phyloP scores from a whole-genome alignment of 2,888 invertebrate species.

The Shargacucullia verbasci region DNA sequence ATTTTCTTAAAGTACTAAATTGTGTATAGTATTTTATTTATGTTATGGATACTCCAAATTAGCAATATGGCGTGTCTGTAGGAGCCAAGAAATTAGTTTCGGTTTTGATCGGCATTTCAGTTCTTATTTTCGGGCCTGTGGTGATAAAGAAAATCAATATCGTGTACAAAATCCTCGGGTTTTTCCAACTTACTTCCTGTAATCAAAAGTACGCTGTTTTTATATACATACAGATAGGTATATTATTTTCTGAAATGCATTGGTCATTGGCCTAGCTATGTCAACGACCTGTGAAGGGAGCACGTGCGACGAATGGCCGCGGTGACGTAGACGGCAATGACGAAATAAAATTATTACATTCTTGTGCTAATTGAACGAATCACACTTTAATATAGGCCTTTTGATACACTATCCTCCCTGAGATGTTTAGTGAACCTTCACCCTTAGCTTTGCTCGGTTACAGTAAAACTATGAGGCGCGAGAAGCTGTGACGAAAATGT shows the following conservation, averaged over 20 bases:
- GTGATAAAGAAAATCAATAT: not conserved
- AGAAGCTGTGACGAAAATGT: not conserved
- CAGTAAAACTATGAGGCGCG: not conserved
- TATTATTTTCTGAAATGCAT: conserved; percentile 47
- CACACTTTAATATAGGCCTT: not conserved
- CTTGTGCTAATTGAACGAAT: conserved; percentile 33
- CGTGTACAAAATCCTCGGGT: not conserved
- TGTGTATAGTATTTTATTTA: too few species aligned
- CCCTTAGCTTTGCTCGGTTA: not conserved
- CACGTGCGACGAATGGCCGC: conserved; percentile 62
- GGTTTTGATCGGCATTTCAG: too few species aligned
- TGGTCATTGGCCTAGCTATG: conserved; percentile 63
- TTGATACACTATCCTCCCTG: not conserved
- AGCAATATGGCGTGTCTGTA: too few species aligned
- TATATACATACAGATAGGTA: conserved; percentile 29
- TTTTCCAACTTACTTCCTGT: conserved; percentile 12
- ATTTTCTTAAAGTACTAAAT: too few species aligned
- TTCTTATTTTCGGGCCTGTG: not conserved
- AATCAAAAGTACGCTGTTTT: conserved; percentile 32
- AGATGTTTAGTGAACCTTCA: not conserved
- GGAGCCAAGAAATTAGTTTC: too few species aligned
- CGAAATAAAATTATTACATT: conserved; percentile 47
- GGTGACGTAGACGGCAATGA: conserved; percentile 45
- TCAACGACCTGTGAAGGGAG: conserved; percentile 69
- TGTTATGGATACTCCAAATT: too few species aligned